Conservation (phyloP, 2,797 vertebrate genomes). For the Pristis pectinata region DNA sequence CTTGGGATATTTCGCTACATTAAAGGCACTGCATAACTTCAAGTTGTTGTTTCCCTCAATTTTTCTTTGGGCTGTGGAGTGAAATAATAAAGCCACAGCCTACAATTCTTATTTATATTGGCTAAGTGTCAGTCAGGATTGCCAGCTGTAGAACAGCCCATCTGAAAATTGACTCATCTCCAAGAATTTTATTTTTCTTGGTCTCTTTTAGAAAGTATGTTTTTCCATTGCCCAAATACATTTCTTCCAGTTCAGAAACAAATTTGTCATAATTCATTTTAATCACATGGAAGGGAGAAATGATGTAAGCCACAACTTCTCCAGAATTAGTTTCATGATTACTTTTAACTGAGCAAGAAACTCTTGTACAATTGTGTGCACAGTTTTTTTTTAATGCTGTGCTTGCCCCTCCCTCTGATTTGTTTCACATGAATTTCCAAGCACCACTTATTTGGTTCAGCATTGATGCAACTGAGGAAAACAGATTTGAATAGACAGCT, state of each 20-base stretch:
- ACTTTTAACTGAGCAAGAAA: not conserved
- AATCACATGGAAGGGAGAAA: not conserved
- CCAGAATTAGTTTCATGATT: not conserved
- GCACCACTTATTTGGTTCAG: not conserved
- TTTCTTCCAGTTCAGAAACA: not conserved
- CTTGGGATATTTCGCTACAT: too few species aligned
- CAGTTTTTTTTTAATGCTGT: not conserved
- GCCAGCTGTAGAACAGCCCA: conserved; percentile 15
- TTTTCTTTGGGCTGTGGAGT: not conserved
- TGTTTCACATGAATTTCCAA: not conserved
- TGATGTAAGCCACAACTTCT: not conserved
- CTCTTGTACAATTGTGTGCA: too few species aligned
- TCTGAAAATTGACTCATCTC: not conserved
- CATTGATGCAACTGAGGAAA: not conserved
- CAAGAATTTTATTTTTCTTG: not conserved
- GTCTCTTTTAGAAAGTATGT: not conserved
- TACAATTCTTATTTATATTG: not conserved
- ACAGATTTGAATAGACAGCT: not conserved
- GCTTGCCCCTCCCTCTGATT: not conserved
- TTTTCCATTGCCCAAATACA: not conserved
- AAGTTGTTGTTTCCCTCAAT: not conserved
- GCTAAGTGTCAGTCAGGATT: not conserved
- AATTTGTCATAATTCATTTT: not conserved
- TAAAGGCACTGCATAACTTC: too few species aligned
- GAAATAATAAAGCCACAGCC: too few species aligned